Evolutionary conservation across 2,113 vertebrate species (phyloP).

Genomic region (Thalassarche chlororhynchos): DNA sequence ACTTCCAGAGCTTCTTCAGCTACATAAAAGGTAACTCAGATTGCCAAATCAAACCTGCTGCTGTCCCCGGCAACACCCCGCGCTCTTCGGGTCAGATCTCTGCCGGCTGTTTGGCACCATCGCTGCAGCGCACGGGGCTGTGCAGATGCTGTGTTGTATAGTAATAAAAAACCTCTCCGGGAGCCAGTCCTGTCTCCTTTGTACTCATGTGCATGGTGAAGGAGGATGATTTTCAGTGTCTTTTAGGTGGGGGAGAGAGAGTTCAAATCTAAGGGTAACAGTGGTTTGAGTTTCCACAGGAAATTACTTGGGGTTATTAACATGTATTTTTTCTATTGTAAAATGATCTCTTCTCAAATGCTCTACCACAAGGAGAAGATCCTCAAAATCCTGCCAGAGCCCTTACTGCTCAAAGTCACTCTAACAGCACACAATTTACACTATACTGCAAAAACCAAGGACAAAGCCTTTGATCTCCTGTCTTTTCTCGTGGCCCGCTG

Average conservation of each 20-base stretch:
- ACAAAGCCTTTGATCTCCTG: not conserved
- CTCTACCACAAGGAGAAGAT: not conserved
- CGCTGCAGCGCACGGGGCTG: not conserved
- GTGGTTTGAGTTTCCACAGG: not conserved
- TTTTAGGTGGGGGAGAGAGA: not conserved
- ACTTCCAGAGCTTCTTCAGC: not conserved
- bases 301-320: conserved; percentile 22
- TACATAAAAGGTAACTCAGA: not conserved
- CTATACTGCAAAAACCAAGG: not conserved
- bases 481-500: not conserved
- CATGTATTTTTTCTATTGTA: not conserved
- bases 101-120: not conserved
- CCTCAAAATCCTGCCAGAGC: not conserved
- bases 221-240: not conserved
- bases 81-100: not conserved
- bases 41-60: not conserved
- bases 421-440: not conserved
- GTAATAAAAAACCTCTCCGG: not conserved
- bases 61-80: not conserved
- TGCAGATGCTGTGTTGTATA: not conserved
- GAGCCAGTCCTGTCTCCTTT: not conserved
- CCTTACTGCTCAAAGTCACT: not conserved
- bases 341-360: not conserved
- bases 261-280: not conserved
- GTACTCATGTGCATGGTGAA: not conserved